Percentiles rank a stretch among this genome's conserved stretches.
Evolutionary conservation across 2,888 invertebrate species (phyloP).

Genomic region (Muscina levida): DNA sequence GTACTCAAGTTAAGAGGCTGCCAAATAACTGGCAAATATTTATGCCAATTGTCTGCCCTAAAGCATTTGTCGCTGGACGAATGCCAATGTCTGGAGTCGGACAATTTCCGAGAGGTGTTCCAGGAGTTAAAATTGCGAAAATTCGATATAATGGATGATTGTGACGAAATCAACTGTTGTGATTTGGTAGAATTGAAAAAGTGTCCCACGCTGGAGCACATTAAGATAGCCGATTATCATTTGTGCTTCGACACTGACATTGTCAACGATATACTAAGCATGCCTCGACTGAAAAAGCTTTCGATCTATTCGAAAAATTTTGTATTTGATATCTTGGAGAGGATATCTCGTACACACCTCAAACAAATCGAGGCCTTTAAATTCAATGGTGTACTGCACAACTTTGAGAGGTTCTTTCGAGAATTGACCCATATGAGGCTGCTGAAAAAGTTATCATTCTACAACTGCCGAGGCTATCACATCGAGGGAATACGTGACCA

Average conservation of each 20-base stretch:
- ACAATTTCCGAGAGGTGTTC: slow-evolving; percentile 72
- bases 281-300: slow-evolving; percentile 70
- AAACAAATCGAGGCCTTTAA: slow-evolving; percentile 72
- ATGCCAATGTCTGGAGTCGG: slow-evolving; percentile 72
- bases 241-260: slow-evolving; percentile 73
- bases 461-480: slow-evolving; percentile 64
- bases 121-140: slow-evolving; percentile 69
- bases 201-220: slow-evolving; percentile 73
- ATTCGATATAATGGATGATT: slow-evolving; percentile 74
- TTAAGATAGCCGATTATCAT: slow-evolving; percentile 75
- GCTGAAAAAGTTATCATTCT: slow-evolving; percentile 68
- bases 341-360: slow-evolving; percentile 69
- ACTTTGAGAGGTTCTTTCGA: slow-evolving; percentile 71
- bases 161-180: slow-evolving; percentile 75
- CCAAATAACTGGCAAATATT: slow-evolving; percentile 71
- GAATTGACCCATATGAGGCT: slow-evolving; percentile 69
- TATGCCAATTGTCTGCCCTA: slow-evolving; percentile 68
- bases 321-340: slow-evolving; percentile 73
- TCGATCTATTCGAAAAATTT: slow-evolving; percentile 74
- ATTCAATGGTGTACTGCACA: slow-evolving; percentile 71
- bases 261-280: slow-evolving; percentile 69
- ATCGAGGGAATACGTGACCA: slow-evolving; percentile 70
- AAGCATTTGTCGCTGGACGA: slow-evolving; percentile 70
- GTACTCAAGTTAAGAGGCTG: slow-evolving; percentile 70
- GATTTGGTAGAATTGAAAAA: slow-evolving; percentile 70